Base-by-base conservation (phyloP, 2,888 invertebrate genomes). In the Drosophila imparisetae region DNA sequence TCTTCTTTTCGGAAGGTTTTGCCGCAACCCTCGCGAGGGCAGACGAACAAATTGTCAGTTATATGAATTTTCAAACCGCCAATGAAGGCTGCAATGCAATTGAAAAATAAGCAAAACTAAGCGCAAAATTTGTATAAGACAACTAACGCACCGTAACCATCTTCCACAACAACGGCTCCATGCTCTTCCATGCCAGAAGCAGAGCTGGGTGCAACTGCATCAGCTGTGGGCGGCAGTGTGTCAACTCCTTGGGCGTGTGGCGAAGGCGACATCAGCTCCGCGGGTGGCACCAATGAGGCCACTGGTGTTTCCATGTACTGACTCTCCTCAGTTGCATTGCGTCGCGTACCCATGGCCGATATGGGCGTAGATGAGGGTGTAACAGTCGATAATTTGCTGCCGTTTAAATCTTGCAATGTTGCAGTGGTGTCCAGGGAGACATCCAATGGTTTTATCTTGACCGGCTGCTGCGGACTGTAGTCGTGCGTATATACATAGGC, bases 1-100 rank as follows among this genome's bases (percentile, higher is more conserved):
- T 96, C 97, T 91, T 98, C 97, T 91, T 98, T 98, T 7, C 98
- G 95, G 91, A 98, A 98, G 83, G 96, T 96, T 93, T 98, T 98
- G 59, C 94, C 95, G 91, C 98, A 98, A 1, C 96, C 96, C 72
- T 96, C 96, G 55, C 96, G 96, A 0, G 97, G 97, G 91, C 97
- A 98, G 38, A 95, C 94, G 27, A 95, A 94, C 1, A 95, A 91
- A 75, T 94, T 96, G 60, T 96, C 95, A 57, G 96, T 95, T 77
- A 96, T 94, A 93, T 95, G 95, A 0, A 96, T 95, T 90, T 94
- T 95, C 21, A 94, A 81, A 0, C 95, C 94, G 11, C 94, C 95
- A 62, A 95, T 94, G 67, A 93, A 94, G n/a, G 94, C 94, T 93
- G 65, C 1, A 77, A 76, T n/a, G 42, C 27, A 42, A 18, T n/a